Base-by-base conservation (phyloP, 2,888 invertebrate genomes). In the Molanna angustata region DNA sequence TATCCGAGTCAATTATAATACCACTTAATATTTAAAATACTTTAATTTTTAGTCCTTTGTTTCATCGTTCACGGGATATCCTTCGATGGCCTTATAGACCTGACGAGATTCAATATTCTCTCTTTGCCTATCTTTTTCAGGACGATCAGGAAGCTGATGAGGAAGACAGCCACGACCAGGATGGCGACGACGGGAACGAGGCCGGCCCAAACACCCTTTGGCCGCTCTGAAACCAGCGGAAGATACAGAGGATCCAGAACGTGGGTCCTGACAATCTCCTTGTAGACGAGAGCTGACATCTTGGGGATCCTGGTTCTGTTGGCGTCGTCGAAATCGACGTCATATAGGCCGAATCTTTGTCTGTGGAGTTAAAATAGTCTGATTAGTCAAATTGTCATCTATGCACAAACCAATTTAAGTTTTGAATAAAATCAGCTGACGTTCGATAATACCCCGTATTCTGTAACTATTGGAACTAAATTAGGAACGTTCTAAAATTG, bases 331-430 rank as follows among this genome's bases (percentile, higher is more conserved):
- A 83, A 85, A 65, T 86, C 79, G 9, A 86, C 82, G 54, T 78
- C 72, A 60, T 80, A 82, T 1, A 86, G 64, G 1, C 86, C 86
- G 63, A 84, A 85, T 59, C 75, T 77, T 39, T 71, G 68, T 1
- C 79, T 79, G 67, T 11, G 42, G 46, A 48, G 18, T 17, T 31
- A 43, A n/a, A 27, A n/a, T n/a, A n/a, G n/a, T n/a, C n/a, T n/a
- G n/a, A n/a, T n/a, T n/a, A n/a, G n/a, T n/a, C n/a, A n/a, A n/a
- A n/a, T n/a, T n/a, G n/a, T n/a, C n/a, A n/a, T n/a, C n/a, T n/a
- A n/a, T n/a, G n/a, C n/a, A n/a, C n/a, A n/a, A n/a, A n/a, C n/a
- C n/a, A n/a, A n/a, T n/a, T n/a, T n/a, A n/a, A n/a, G n/a, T n/a
- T n/a, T n/a, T n/a, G n/a, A n/a, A n/a, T n/a, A n/a, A n/a, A n/a